These are phyloP conservation scores for Notospermus geniculatus DNA, from an alignment of 1,140 invertebrate species.

Conservation along the genomic window DNA sequence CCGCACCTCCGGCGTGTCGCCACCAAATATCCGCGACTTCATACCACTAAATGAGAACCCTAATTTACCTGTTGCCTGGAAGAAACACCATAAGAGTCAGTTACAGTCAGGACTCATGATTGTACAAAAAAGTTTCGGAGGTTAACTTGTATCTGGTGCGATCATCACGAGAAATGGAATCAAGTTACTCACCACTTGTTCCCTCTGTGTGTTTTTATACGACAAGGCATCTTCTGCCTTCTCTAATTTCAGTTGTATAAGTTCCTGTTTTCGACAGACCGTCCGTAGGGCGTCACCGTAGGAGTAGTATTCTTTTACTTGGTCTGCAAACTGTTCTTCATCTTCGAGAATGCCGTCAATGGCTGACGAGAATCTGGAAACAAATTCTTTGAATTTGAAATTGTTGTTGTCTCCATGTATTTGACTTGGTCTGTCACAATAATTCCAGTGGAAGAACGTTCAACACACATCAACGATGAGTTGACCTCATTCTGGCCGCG, in stretches of 20 bases:
- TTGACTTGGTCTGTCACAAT: too few species aligned
- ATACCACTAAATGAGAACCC: slow-evolving; percentile 51
- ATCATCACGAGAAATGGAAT: too few species aligned
- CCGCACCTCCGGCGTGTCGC: slow-evolving; percentile 75
- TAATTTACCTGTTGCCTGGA: slow-evolving; percentile 63
- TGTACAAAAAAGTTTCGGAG: too few species aligned
- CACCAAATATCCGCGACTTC: slow-evolving; percentile 66
- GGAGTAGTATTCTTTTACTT: slow-evolving; percentile 80
- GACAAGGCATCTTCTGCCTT: slow-evolving; percentile 66
- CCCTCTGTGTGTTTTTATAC: slow-evolving; percentile 61
- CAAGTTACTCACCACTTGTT: slow-evolving; percentile 51
- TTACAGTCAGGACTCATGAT: too few species aligned
- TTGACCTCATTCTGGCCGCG: too few species aligned
- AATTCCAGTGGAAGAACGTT: too few species aligned
- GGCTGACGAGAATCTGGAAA: slow-evolving; percentile 63
- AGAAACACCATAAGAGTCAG: too few species aligned
- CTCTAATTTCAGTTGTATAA: slow-evolving; percentile 71
- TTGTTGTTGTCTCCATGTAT: too few species aligned
- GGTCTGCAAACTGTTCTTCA: slow-evolving; percentile 78
- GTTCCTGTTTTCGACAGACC: slow-evolving; percentile 72
- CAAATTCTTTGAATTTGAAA: too few species aligned
- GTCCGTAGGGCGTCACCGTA: slow-evolving; percentile 72
- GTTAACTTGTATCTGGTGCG: too few species aligned
- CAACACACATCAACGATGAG: too few species aligned
- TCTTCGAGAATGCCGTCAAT: slow-evolving; percentile 77